A percentile compares a stretch with the other conserved stretches of the same genome.
phyloP scores from a whole-genome alignment of 2,113 vertebrate genomes.

The Bubo bubo region DNA sequence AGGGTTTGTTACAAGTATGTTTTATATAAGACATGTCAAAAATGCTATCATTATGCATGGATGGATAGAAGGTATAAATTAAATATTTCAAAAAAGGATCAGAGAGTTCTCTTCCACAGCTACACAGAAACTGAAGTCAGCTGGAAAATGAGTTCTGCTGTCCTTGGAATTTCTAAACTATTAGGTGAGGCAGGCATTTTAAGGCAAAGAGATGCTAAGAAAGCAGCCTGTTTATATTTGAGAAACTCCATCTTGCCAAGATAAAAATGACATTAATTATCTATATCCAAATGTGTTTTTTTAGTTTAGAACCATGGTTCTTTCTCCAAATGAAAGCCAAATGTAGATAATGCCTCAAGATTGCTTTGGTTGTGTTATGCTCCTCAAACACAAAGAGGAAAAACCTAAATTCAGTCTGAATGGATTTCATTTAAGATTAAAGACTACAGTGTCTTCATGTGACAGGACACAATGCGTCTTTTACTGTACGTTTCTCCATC shows the following conservation, averaged over 20 bases:
- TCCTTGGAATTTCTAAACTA: conserved; percentile 27
- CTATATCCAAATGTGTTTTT: background rate
- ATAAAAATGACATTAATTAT: background rate
- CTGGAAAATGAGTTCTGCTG: conserved; percentile 12
- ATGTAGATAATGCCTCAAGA: background rate
- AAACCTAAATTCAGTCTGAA: background rate
- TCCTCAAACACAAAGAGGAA: background rate
- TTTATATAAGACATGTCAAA: conserved; percentile 16
- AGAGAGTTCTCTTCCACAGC: background rate
- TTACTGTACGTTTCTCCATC: background rate
- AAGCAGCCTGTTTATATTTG: background rate
- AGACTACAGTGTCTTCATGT: background rate
- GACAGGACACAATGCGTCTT: background rate
- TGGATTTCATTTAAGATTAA: background rate
- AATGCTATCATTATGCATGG: conserved; percentile 22
- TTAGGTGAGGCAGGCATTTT: background rate
- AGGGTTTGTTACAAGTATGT: background rate
- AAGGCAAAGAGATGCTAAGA: background rate
- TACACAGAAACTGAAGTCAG: conserved; percentile 15
- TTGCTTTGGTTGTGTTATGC: background rate
- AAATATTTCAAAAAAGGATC: conserved; percentile 32
- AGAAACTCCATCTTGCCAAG: background rate
- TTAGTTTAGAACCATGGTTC: background rate
- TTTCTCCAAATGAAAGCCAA: background rate
- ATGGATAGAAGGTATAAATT: conserved; percentile 26